These are phyloP conservation scores for Chironex yamaguchii DNA, from an alignment of 30 jellyfish, hydroid and myxozoan genomes.

Conservation along the genomic window DNA sequence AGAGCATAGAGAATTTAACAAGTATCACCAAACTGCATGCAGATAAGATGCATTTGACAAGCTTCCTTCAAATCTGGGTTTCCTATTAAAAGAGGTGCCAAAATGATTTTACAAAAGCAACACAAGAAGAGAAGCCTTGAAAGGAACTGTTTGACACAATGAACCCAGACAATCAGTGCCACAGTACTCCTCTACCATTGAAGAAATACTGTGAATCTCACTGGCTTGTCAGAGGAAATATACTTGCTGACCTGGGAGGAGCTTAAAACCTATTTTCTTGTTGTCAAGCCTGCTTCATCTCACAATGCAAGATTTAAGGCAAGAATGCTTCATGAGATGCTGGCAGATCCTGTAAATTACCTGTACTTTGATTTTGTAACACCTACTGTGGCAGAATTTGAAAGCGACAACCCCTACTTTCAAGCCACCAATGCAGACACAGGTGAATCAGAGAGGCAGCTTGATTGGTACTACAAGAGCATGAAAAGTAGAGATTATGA, in stretches of 20 bases:
- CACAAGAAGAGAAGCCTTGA: conserved; percentile 15
- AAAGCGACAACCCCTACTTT: too few relatives aligned
- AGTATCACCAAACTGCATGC: not conserved
- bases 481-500: not conserved
- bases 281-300: not conserved
- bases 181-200: conserved; percentile 5
- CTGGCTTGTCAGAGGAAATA: conserved; percentile 23
- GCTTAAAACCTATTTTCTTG: not conserved
- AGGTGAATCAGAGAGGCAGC: not conserved
- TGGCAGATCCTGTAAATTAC: not conserved
- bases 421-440: conserved; percentile 19
- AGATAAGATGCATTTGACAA: not conserved
- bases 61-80: not conserved
- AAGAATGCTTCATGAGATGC: not conserved
- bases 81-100: not conserved
- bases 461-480: not conserved
- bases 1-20: not conserved
- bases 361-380: not conserved
- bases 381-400: conserved; percentile 8
- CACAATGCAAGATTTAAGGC: not conserved
- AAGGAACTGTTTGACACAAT: not conserved
- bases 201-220: not conserved
- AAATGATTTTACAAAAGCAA: conserved; percentile 18
- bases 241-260: not conserved
- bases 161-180: not conserved